These are phyloP conservation scores for Cyclargus thomasi DNA, from an alignment of 1,140 invertebrate species.

Conservation along the genomic window DNA sequence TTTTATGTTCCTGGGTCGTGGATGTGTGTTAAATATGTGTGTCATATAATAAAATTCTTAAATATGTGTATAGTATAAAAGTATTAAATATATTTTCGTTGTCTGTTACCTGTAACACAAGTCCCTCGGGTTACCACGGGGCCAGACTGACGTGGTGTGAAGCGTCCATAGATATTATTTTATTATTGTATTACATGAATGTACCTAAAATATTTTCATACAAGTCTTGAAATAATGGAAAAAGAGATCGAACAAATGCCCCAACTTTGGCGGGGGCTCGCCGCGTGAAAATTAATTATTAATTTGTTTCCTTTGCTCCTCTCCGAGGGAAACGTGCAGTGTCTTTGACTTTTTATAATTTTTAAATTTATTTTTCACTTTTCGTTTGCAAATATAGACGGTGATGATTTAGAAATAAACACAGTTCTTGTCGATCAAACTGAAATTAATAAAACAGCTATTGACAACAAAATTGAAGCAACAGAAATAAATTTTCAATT, in stretches of 20 bases:
- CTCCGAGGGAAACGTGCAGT: slow-evolving; percentile 44
- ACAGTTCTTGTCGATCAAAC: neutral
- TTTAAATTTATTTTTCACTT: slow-evolving; percentile 49
- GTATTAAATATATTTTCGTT: too few relatives aligned
- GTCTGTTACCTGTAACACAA: too few relatives aligned
- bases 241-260: slow-evolving; percentile 57
- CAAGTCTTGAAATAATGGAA: too few relatives aligned
- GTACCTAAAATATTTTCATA: too few relatives aligned
- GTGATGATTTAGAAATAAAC: slow-evolving; percentile 44
- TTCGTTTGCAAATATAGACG: slow-evolving; percentile 38
- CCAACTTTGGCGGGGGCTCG: slow-evolving; percentile 42
- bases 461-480: slow-evolving; percentile 5
- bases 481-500: slow-evolving; percentile 10
- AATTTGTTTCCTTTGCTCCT: slow-evolving; percentile 53
- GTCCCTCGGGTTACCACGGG: too few relatives aligned
- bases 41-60: too few relatives aligned
- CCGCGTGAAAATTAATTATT: slow-evolving; percentile 63
- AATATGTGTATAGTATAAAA: too few relatives aligned
- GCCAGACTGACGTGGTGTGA: too few relatives aligned
- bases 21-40: too few relatives aligned
- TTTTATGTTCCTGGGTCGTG: too few relatives aligned
- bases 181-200: too few relatives aligned
- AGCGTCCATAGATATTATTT: too few relatives aligned
- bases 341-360: slow-evolving; percentile 49
- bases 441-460: slow-evolving; percentile 10